Percentiles rank a stretch among this genome's conserved stretches.
Conservation (phyloP, 1,140 invertebrate species). For the Heliconius melpomene region DNA sequence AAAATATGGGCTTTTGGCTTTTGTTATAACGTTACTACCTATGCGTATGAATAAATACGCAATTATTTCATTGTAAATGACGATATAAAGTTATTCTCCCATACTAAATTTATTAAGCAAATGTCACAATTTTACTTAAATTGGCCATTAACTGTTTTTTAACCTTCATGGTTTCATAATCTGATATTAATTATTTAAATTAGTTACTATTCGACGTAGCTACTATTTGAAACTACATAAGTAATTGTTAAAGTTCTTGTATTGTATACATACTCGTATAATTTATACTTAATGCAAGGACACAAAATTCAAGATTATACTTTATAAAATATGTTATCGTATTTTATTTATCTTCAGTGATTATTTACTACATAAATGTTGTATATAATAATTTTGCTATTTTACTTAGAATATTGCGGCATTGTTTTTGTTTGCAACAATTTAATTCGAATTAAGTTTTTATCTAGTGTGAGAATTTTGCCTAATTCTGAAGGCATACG, state of each 20-base stretch:
- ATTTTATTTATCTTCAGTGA: too few species aligned
- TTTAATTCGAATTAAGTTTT: too few species aligned
- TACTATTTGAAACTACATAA: background rate
- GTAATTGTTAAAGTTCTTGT: background rate
- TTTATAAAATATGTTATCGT: too few species aligned
- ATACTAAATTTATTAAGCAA: background rate
- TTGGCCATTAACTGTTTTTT: slow-evolving; percentile 12
- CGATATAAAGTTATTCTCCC: background rate
- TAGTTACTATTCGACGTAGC: background rate
- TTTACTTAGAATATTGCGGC: too few species aligned
- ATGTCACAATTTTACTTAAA: background rate
- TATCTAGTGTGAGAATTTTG: too few species aligned
- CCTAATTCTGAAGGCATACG: too few species aligned
- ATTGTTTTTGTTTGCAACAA: too few species aligned
- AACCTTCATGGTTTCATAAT: slow-evolving; percentile 2
- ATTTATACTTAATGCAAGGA: too few species aligned
- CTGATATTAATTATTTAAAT: background rate
- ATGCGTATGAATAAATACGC: background rate
- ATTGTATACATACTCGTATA: too few species aligned
- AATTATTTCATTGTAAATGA: background rate
- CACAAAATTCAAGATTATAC: too few species aligned
- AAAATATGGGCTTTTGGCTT: background rate
- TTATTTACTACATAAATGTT: too few species aligned
- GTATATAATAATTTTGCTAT: too few species aligned
- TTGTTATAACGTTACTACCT: background rate